Evolutionary conservation across 2,888 invertebrate species (phyloP), one percentile per base, ranked within the genome.

Genomic region (Eristalis tenax): DNA sequence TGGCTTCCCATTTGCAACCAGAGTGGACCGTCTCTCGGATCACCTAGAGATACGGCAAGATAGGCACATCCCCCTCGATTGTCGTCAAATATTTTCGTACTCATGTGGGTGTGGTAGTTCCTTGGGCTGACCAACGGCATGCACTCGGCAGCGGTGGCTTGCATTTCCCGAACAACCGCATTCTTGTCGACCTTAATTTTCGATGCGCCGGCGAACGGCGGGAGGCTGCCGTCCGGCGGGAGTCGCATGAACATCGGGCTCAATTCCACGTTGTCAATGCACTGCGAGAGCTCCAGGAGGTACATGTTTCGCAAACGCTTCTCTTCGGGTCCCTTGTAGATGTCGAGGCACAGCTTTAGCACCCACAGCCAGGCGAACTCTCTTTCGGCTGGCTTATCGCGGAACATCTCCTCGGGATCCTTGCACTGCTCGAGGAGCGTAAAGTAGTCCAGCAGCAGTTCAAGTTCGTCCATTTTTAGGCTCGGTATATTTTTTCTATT

Each of bases 41-140:
- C 89, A 18, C 76, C 88, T 43, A 88, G 82, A 4, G 90, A 90
- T n/a, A 90, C 77, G 1, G 89, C 90, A 40, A 90, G 65, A 80
- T 90, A 90, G 10, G 89, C 89, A 71, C 90, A 90, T 32, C 89
- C 89, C 43, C 89, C 90, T n/a, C 77, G 85, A 87, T 89, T 89
- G 15, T 88, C 63, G 26, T 90, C 89, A 11, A 90, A 89, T 32
- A 89, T 81, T 79, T 90, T 90, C 35, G 89, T 88, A 22, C 86
- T 78, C 65, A 90, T 69, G 73, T 90, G 89, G 8, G 89, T 78
- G 59, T 87, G 43, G 38, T 73, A 83, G 57, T 79, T 68, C 13
- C 50, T 76, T 13, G 75, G 76, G 38, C 22, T 61, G 0, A 35
- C 15, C 0, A 28, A 11, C 3, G 87, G 87, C 35, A 79, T 11